Conservation (phyloP, 2,888 invertebrate species). For the Timandra comae region DNA sequence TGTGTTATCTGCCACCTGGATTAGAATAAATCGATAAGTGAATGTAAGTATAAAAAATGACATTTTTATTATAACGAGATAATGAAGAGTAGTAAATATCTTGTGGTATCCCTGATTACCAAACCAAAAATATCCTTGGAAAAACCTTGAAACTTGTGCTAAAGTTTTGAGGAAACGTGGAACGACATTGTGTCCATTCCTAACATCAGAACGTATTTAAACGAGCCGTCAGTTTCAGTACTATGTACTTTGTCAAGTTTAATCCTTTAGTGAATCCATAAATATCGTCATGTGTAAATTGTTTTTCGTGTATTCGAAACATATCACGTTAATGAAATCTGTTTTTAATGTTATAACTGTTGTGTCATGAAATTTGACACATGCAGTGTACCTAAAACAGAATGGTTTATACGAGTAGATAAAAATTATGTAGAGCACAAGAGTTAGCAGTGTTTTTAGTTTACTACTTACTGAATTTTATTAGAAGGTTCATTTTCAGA, state of each 20-base stretch:
- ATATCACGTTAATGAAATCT: slow-evolving; percentile 55
- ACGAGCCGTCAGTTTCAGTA: slow-evolving; percentile 24
- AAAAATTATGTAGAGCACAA: no score
- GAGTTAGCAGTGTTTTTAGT: no score
- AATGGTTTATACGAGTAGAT: no score
- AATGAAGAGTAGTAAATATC: slow-evolving; percentile 56
- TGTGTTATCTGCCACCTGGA: slow-evolving; percentile 90
- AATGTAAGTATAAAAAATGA: no score
- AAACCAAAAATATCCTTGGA: slow-evolving; percentile 82
- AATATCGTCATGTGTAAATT: slow-evolving; percentile 55
- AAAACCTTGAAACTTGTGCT: slow-evolving; percentile 81
- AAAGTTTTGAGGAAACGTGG: slow-evolving; percentile 86
- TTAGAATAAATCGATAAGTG: slow-evolving; percentile 16
- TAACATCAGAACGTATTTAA: slow-evolving; percentile 80
- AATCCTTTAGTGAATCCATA: slow-evolving; percentile 66
- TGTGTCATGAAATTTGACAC: slow-evolving; percentile 37
- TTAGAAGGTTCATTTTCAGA: no score
- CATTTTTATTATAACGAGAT: no score
- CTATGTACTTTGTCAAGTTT: slow-evolving; percentile 32
- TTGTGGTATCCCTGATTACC: slow-evolving; percentile 85
- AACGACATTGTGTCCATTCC: slow-evolving; percentile 92
- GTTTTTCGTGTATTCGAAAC: slow-evolving; percentile 37
- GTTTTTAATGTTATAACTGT: slow-evolving; percentile 37
- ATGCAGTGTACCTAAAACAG: slow-evolving; percentile 44
- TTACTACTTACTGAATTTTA: no score